Evolutionary conservation across 2,888 invertebrate genomes (phyloP).

Genomic region (Drosophila yooni): DNA sequence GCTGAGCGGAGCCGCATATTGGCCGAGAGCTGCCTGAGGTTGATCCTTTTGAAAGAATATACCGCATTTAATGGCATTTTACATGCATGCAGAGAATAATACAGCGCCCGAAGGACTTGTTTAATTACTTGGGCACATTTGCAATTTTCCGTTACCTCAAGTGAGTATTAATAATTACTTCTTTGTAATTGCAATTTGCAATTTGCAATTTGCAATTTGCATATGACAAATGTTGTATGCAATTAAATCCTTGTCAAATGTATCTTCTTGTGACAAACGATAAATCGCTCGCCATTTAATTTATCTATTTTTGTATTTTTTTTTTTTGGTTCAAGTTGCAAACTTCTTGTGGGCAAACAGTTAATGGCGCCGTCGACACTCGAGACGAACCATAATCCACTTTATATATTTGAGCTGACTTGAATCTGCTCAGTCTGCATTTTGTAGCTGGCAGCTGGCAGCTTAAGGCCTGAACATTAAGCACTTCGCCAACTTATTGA

Average conservation of each 20-base stretch:
- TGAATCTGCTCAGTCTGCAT: constrained; percentile 34
- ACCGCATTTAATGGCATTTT: not conserved
- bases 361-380: constrained; percentile 26
- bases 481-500: constrained; percentile 59
- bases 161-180: not conserved
- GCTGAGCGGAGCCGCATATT: not conserved
- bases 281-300: not conserved
- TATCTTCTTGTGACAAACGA: not conserved
- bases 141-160: not conserved
- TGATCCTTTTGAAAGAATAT: not conserved
- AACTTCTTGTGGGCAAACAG: constrained; percentile 4
- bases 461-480: constrained; percentile 28
- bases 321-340: constrained; percentile 8
- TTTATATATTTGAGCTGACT: constrained; percentile 28
- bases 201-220: not conserved
- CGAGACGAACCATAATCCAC: constrained; percentile 32
- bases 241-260: not conserved
- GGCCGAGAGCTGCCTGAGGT: constrained; percentile 11
- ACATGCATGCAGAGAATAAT: not conserved
- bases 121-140: not conserved
- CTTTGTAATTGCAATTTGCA: not conserved
- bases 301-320: constrained; percentile 4
- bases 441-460: constrained; percentile 1
- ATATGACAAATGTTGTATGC: not conserved
- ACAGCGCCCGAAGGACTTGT: not conserved